Base-by-base conservation (phyloP, 2,113 vertebrate species). In the Sylvietta virens region DNA sequence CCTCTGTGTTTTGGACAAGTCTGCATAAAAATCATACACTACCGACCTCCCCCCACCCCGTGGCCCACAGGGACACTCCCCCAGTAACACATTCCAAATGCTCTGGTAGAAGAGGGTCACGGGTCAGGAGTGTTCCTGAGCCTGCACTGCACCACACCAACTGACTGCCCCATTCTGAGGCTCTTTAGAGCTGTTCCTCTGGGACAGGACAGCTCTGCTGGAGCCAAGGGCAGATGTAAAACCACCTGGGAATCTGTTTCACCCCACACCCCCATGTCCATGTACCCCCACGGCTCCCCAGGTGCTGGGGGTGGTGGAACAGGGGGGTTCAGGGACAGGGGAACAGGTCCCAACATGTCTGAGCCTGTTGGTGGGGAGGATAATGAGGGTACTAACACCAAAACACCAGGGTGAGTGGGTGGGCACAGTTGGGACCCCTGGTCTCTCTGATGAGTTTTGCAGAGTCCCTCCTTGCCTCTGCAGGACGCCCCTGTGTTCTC, bases 31-130 rank as follows among this genome's bases (percentile, higher is more conserved):
- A 40, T 28, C 60, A n/a, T 3, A 24, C 21, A 17, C 22, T 8
- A 11, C 26, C 2, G 7, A 31, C 4, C 37, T 12, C 28, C 56
- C 44, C 23, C 23, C 21, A 15, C 8, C 4, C 9, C 0, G 0
- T 7, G 28, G 51, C 15, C 20, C 21, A 18, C 3, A 2, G 37
- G 45, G 37, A 58, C 26, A 30, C 2, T n/a, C 16, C 35, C 37
- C 28, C 77, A 50, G 56, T 2, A 39, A 27, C 37, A 51, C 21
- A 12, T 31, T 42, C 60, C 47, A 76, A 65, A 58, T 0, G 0
- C 39, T 33, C 30, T 53, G 48, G 40, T 0, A n/a, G 33, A 31
- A 58, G 39, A 64, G 30, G 37, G n/a, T 13, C 44, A 33, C 0
- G 6, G 53, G 20, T 8, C 60, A 45, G 78, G 45, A 39, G 58